Percentiles rank a stretch among this genome's conserved stretches.
These are phyloP conservation scores for Drosophila arawakana DNA, from an alignment of 1,140 invertebrate species.

Conservation along the genomic window DNA sequence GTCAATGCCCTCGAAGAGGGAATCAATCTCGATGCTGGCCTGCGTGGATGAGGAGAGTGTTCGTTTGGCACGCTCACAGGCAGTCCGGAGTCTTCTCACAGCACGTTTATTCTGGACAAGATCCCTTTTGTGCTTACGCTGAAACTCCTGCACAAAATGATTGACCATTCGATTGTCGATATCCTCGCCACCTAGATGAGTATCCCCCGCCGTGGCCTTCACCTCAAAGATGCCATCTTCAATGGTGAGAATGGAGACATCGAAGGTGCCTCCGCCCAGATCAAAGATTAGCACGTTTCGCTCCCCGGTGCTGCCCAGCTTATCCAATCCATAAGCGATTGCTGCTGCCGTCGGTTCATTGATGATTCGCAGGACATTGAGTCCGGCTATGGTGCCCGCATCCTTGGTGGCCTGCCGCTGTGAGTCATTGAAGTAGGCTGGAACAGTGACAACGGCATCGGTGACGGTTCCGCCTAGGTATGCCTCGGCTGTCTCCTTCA, in stretches of 20 bases:
- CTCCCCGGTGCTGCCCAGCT: constrained; percentile 93
- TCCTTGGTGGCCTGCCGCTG: constrained; percentile 96
- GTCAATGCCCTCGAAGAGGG: constrained; percentile 97
- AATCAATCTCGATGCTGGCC: constrained; percentile 97
- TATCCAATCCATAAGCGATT: constrained; percentile 99
- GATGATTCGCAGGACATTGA: constrained; percentile 95
- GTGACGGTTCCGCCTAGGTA: constrained; percentile 95
- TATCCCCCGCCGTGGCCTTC: constrained; percentile 98
- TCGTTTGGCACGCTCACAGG: constrained; percentile 97
- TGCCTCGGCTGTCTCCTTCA: constrained; percentile 97
- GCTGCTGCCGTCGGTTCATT: constrained; percentile 99
- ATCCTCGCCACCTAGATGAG: constrained; percentile 98
- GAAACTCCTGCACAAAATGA: constrained; percentile 98
- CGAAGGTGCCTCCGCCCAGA: constrained; percentile 98
- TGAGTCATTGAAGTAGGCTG: constrained; percentile 96
- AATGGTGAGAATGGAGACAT: constrained; percentile 98
- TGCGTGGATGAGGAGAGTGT: constrained; percentile 97
- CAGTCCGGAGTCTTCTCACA: constrained; percentile 94
- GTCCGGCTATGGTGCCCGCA: constrained; percentile 93
- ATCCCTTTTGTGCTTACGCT: constrained; percentile 98
- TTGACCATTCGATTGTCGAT: constrained; percentile 97
- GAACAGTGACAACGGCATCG: constrained; percentile 96
- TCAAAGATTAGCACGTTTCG: constrained; percentile 96
- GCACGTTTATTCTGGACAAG: constrained; percentile 95
- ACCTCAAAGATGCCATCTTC: constrained; percentile 98